A percentile compares a stretch with the other conserved stretches of the same genome.
Conservation (phyloP, 2,888 invertebrate species). For the Caradrina kadenii region DNA sequence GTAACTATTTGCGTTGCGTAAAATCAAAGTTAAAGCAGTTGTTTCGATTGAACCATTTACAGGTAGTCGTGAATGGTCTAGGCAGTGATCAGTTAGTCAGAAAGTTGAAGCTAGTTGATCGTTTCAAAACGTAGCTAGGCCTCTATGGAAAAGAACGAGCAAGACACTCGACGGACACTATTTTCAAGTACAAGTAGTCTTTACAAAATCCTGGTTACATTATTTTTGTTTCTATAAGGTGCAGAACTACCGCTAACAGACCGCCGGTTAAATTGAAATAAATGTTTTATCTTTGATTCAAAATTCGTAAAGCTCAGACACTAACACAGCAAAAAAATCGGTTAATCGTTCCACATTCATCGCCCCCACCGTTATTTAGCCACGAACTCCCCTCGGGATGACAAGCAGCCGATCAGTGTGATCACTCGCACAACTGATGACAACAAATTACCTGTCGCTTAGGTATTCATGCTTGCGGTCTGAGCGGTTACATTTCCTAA, state of each 20-base stretch:
- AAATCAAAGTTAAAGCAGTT: neutral
- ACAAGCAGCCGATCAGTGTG: constrained; percentile 7
- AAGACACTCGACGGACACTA: too few species aligned
- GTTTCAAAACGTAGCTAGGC: too few species aligned
- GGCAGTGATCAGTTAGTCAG: too few species aligned
- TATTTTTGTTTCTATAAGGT: too few species aligned
- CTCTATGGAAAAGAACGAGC: too few species aligned
- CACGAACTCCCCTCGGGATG: constrained; percentile 1
- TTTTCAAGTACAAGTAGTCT: too few species aligned
- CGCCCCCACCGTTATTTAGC: neutral
- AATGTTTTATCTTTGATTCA: neutral
- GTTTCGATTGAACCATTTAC: too few species aligned
- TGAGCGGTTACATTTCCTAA: constrained; percentile 33
- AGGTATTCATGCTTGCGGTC: constrained; percentile 31
- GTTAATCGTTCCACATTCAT: neutral
- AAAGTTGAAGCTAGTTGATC: too few species aligned
- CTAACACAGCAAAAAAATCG: neutral
- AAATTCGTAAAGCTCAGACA: neutral
- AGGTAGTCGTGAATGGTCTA: too few species aligned
- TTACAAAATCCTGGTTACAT: too few species aligned
- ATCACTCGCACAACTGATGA: constrained; percentile 7
- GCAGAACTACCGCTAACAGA: too few species aligned
- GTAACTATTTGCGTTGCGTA: neutral
- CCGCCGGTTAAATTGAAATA: too few species aligned
- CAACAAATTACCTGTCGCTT: constrained; percentile 34